A percentile compares a stretch with the other conserved stretches of the same genome.
These are phyloP conservation scores for Orius laevigatus DNA, from an alignment of 1,140 invertebrate genomes.

Conservation along the genomic window DNA sequence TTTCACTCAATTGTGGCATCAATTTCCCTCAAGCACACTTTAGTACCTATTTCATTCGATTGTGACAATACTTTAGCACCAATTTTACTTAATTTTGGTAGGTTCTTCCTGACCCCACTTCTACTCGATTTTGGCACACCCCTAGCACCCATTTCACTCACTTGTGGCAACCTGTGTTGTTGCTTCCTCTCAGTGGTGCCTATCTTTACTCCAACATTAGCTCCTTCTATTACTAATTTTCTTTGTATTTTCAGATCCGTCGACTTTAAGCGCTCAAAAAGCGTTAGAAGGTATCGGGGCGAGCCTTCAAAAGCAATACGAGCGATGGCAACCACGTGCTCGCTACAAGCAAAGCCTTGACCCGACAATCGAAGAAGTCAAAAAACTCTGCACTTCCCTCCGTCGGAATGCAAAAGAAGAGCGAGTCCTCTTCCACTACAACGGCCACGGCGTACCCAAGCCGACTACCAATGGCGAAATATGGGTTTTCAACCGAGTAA, in stretches of 20 bases:
- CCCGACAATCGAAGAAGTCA: slow-evolving; percentile 95
- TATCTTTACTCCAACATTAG: too few species aligned
- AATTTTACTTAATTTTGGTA: too few species aligned
- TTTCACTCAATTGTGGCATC: too few species aligned
- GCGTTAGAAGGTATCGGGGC: slow-evolving; percentile 83
- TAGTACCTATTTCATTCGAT: too few species aligned
- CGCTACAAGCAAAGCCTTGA: slow-evolving; percentile 92
- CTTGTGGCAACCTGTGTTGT: too few species aligned
- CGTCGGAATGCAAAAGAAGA: slow-evolving; percentile 98
- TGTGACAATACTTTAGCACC: too few species aligned
- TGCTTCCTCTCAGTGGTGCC: too few species aligned
- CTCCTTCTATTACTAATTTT: too few species aligned
- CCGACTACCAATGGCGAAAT: slow-evolving; percentile 98
- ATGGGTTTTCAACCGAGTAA: slow-evolving; percentile 96
- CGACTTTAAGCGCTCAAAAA: slow-evolving; percentile 77
- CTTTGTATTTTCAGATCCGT: slow-evolving; percentile 42
- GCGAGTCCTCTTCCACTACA: slow-evolving; percentile 97
- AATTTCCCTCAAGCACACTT: too few species aligned
- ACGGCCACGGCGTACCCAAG: slow-evolving; percentile 97
- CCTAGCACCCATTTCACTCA: too few species aligned
- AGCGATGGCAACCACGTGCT: slow-evolving; percentile 92
- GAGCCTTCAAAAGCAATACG: slow-evolving; percentile 89
- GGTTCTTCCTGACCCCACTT: too few species aligned
- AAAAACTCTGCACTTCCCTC: slow-evolving; percentile 87
- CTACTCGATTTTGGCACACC: too few species aligned